These are phyloP conservation scores for Gila robusta DNA, from an alignment of 2,797 vertebrate species.

Conservation along the genomic window DNA sequence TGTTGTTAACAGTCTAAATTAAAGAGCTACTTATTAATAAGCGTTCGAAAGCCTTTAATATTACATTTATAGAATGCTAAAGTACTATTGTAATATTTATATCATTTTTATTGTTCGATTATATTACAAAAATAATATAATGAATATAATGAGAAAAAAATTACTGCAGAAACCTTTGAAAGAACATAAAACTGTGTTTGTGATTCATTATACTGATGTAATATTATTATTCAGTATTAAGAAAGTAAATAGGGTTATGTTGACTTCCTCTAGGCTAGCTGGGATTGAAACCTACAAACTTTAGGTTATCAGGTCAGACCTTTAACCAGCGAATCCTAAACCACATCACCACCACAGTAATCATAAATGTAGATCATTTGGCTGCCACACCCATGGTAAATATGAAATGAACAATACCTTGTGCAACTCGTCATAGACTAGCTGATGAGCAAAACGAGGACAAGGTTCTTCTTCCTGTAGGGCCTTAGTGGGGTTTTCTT, in stretches of 20 bases:
- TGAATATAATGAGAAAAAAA: neutral
- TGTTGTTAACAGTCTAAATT: no score
- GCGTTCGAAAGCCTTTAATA: neutral
- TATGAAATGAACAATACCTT: slow-evolving; percentile 81
- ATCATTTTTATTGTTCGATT: no score
- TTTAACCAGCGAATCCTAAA: neutral
- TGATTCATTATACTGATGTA: no score
- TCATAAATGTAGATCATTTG: neutral
- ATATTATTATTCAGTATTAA: neutral
- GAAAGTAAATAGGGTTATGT: neutral
- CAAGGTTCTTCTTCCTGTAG: slow-evolving; percentile 98
- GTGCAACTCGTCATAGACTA: slow-evolving; percentile 97
- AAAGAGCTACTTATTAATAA: neutral
- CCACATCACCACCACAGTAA: neutral
- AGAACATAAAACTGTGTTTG: neutral
- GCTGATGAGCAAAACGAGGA: slow-evolving; percentile 97
- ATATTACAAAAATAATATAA: neutral
- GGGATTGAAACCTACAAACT: neutral
- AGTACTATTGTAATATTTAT: neutral
- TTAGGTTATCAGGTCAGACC: neutral
- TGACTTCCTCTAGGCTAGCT: neutral
- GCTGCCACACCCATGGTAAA: neutral
- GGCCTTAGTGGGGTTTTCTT: slow-evolving; percentile 93
- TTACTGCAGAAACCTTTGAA: neutral
- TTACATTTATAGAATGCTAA: neutral